A percentile compares a stretch with the other conserved stretches of the same genome.
Evolutionary conservation across 64 coral and sea anemone genomes (phyloP).

Genomic region (Anthopleura sola): DNA sequence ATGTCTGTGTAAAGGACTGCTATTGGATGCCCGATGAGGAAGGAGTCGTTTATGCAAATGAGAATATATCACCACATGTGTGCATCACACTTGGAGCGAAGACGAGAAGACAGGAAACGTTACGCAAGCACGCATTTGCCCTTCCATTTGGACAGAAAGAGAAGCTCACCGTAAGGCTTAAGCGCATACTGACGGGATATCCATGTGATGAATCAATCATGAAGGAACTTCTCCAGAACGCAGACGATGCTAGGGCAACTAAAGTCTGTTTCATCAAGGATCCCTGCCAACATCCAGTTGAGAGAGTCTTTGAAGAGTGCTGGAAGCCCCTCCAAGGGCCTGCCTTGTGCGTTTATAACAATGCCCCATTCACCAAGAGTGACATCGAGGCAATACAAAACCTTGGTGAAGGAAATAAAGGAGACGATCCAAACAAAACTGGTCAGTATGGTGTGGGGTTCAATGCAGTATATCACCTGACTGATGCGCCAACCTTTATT

Average conservation of each 20-base stretch:
- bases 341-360: constrained; percentile 83
- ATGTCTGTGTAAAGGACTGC: constrained; percentile 63
- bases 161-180: constrained; percentile 72
- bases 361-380: constrained; percentile 67
- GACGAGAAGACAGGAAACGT: constrained; percentile 46
- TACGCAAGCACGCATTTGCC: constrained; percentile 27
- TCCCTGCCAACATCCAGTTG: constrained; percentile 44
- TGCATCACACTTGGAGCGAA: constrained; percentile 48
- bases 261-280: constrained; percentile 90
- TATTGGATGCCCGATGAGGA: constrained; percentile 52
- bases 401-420: constrained; percentile 80
- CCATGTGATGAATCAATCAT: constrained; percentile 71
- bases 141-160: constrained; percentile 84
- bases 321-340: constrained; percentile 85
- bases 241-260: constrained; percentile 85
- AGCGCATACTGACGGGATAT: constrained; percentile 65
- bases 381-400: constrained; percentile 72
- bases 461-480: constrained; percentile 90
- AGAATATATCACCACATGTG: constrained; percentile 14
- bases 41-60: constrained; percentile 27
- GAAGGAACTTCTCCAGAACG: constrained; percentile 95
- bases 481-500: constrained; percentile 72
- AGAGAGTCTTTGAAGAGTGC: constrained; percentile 59
- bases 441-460: constrained; percentile 83
- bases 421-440: constrained; percentile 83